Percentiles rank a stretch among this genome's conserved stretches.
phyloP scores from a whole-genome alignment of 2,888 invertebrate genomes.

The Phragmatobia fuliginosa region DNA sequence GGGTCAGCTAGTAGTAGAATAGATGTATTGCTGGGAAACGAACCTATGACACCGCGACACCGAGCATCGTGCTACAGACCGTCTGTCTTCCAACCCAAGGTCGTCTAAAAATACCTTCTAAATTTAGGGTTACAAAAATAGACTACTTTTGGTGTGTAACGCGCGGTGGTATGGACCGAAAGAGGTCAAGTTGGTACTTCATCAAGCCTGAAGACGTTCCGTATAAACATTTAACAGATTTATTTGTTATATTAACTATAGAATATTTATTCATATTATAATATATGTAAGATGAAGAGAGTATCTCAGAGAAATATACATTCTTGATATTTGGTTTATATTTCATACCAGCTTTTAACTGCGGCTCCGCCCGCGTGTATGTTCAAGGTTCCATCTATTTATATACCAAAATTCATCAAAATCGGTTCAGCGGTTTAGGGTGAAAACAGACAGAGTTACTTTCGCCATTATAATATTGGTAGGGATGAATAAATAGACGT shows the following conservation, averaged over 20 bases:
- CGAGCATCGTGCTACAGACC: neutral
- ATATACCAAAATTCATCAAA: too few species aligned
- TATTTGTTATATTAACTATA: neutral
- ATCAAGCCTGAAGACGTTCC: neutral
- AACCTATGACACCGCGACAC: conserved; percentile 18
- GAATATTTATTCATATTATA: neutral
- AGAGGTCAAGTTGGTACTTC: conserved; percentile 4
- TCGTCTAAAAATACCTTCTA: conserved; percentile 32
- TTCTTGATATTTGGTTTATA: too few species aligned
- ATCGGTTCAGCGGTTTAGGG: too few species aligned
- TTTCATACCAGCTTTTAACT: too few species aligned
- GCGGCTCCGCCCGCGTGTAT: too few species aligned
- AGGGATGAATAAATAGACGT: too few species aligned
- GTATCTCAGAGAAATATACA: neutral
- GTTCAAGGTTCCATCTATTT: too few species aligned
- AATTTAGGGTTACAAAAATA: conserved; percentile 37
- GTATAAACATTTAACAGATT: neutral
- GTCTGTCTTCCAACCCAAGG: conserved; percentile 28
- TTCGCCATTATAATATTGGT: too few species aligned
- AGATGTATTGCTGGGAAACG: too few species aligned
- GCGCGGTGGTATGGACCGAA: conserved; percentile 3
- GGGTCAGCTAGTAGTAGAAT: too few species aligned
- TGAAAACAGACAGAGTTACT: too few species aligned
- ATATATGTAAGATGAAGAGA: neutral
- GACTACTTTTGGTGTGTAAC: conserved; percentile 15